phyloP scores from a whole-genome alignment of 2,797 vertebrate genomes.

The Coracias cyanogaster region DNA sequence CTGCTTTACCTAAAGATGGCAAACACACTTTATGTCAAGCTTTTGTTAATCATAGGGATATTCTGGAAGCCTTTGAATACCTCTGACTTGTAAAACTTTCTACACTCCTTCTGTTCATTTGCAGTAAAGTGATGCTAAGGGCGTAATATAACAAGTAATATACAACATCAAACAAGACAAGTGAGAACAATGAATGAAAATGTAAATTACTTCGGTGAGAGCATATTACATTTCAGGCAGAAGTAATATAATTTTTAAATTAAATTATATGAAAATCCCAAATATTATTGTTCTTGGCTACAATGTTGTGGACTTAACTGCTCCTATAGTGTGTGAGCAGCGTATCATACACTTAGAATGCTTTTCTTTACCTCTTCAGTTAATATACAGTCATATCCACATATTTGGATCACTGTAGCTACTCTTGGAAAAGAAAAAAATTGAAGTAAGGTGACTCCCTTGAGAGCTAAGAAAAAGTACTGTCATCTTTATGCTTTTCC shows the following conservation, averaged over 20 bases:
- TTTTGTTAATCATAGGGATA: neutral
- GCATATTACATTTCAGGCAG: neutral
- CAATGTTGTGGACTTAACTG: neutral
- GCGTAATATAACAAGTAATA: neutral
- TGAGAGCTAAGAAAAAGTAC: neutral
- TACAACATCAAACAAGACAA: neutral
- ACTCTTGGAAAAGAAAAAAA: neutral
- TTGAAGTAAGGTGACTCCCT: neutral
- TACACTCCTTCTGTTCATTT: neutral
- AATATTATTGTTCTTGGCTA: conserved; percentile 1
- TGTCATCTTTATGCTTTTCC: neutral
- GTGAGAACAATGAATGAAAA: neutral
- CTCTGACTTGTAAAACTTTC: neutral
- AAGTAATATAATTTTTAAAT: conserved; percentile 10
- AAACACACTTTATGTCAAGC: neutral
- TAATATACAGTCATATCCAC: neutral
- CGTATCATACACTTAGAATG: neutral
- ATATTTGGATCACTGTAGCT: neutral
- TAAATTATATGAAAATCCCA: neutral
- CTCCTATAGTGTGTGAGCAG: neutral
- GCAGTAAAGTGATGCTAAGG: neutral
- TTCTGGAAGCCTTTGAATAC: neutral
- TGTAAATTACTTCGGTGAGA: conserved; percentile 26
- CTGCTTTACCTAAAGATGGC: neutral
- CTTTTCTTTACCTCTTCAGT: neutral